Conservation (phyloP, 2,888 invertebrate genomes). For the Theodoxus fluviatilis region DNA sequence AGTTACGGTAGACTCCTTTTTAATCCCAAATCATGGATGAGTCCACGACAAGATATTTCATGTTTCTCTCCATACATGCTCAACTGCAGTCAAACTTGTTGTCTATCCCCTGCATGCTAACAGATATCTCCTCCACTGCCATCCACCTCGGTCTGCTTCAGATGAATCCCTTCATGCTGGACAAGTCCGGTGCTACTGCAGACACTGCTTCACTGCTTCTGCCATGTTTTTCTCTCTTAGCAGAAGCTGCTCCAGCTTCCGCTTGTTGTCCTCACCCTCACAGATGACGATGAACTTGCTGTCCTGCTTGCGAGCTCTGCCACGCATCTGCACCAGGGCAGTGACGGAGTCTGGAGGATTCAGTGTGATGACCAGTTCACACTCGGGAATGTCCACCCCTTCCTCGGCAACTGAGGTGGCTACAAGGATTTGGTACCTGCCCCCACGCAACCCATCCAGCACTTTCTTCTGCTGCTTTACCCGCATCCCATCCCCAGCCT, state of each 20-base stretch:
- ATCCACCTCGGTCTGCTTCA: too few relatives aligned
- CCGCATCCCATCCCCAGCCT: slow-evolving; percentile 47
- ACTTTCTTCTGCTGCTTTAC: slow-evolving; percentile 51
- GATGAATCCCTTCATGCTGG: too few relatives aligned
- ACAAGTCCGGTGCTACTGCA: slow-evolving; percentile 29
- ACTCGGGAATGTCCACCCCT: slow-evolving; percentile 57
- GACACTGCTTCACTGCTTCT: slow-evolving; percentile 40
- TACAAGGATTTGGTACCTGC: slow-evolving; percentile 43
- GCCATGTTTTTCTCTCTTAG: slow-evolving; percentile 52
- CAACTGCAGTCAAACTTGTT: too few relatives aligned
- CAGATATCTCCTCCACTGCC: too few relatives aligned
- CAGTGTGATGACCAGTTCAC: slow-evolving; percentile 56
- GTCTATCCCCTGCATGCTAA: too few relatives aligned
- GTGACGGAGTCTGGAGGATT: slow-evolving; percentile 57
- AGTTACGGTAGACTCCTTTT: too few relatives aligned
- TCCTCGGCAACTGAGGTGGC: slow-evolving; percentile 61
- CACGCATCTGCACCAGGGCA: slow-evolving; percentile 60
- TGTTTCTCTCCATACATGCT: too few relatives aligned
- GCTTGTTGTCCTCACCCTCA: slow-evolving; percentile 43
- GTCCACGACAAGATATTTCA: too few relatives aligned
- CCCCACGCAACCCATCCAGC: too few relatives aligned
- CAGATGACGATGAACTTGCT: slow-evolving; percentile 58
- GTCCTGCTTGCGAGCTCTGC: slow-evolving; percentile 51
- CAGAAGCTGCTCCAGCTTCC: slow-evolving; percentile 43
- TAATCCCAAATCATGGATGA: too few relatives aligned